Percentiles rank a stretch among this genome's conserved stretches.
These are phyloP conservation scores for Drosophila barbarae DNA, from an alignment of 2,888 invertebrate genomes.

Conservation along the genomic window DNA sequence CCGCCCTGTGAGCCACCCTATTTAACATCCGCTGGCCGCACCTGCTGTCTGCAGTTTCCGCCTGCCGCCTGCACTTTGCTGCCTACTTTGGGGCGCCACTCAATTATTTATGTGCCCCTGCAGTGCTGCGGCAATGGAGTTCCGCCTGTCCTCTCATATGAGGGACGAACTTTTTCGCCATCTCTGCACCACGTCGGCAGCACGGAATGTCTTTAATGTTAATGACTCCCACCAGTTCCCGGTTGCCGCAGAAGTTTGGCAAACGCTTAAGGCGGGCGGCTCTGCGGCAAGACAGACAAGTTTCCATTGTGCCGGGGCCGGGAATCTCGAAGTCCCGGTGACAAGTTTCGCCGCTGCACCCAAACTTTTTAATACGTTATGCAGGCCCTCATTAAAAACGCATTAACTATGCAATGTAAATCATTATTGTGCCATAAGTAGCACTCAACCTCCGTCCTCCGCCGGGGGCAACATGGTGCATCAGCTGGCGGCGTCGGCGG, in stretches of 20 bases:
- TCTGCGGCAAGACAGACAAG: slow-evolving; percentile 56
- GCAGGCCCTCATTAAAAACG: slow-evolving; percentile 66
- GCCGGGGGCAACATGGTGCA: slow-evolving; percentile 13
- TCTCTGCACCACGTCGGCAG: slow-evolving; percentile 28
- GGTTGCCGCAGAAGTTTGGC: slow-evolving; percentile 58
- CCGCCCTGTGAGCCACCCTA: slow-evolving; percentile 12
- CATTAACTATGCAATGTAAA: slow-evolving; percentile 68
- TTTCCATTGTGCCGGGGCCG: slow-evolving; percentile 43
- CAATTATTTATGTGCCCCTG: slow-evolving; percentile 68
- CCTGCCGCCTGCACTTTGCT: slow-evolving; percentile 50
- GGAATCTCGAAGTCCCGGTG: slow-evolving; percentile 48
- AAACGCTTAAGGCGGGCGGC: slow-evolving; percentile 67
- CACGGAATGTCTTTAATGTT: slow-evolving; percentile 70
- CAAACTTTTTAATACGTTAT: slow-evolving; percentile 53
- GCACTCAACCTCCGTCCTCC: slow-evolving; percentile 20
- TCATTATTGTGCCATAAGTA: slow-evolving; percentile 60
- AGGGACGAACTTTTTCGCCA: slow-evolving; percentile 35
- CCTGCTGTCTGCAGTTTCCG: slow-evolving; percentile 61
- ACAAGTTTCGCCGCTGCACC: slow-evolving; percentile 57
- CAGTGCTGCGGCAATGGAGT: slow-evolving; percentile 45
- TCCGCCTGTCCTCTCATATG: slow-evolving; percentile 17
- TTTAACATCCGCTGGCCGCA: slow-evolving; percentile 48
- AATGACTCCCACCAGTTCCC: slow-evolving; percentile 48
- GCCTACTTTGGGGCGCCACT: slow-evolving; percentile 68
- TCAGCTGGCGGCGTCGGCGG: slow-evolving; percentile 9